Percentiles rank a stretch among this genome's conserved stretches.
These are phyloP conservation scores for Peromyscus polionotus DNA, from an alignment of 2,113 vertebrate species.

Conservation along the genomic window DNA sequence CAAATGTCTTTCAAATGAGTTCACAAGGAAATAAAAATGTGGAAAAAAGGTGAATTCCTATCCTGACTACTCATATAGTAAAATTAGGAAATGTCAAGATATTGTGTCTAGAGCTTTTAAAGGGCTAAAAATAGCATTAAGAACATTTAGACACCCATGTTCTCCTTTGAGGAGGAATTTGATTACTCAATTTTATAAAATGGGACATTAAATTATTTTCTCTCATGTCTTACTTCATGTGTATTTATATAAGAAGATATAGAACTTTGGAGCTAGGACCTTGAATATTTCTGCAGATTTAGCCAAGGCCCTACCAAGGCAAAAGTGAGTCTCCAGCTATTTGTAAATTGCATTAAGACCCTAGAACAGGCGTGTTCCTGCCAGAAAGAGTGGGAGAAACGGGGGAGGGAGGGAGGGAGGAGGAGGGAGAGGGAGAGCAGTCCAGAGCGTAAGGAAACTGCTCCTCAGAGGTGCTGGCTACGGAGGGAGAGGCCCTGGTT, in stretches of 20 bases:
- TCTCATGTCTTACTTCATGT: slow-evolving; percentile 58
- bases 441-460: no score
- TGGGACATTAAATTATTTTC: slow-evolving; percentile 70
- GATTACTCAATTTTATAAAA: slow-evolving; percentile 75
- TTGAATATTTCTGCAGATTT: slow-evolving; percentile 48
- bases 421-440: neutral
- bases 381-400: neutral
- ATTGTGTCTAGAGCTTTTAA: slow-evolving; percentile 68
- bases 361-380: rapidly evolving
- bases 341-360: neutral
- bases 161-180: slow-evolving; percentile 60
- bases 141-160: slow-evolving; percentile 61
- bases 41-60: slow-evolving; percentile 60
- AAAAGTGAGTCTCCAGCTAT: neutral
- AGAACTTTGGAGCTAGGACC: neutral
- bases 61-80: slow-evolving; percentile 65
- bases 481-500: neutral
- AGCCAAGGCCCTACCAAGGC: neutral
- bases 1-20: slow-evolving; percentile 48
- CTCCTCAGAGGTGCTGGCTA: neutral
- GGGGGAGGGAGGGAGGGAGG: neutral
- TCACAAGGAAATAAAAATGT: slow-evolving; percentile 56
- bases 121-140: slow-evolving; percentile 72
- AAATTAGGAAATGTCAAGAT: slow-evolving; percentile 69
- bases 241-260: slow-evolving; percentile 66